Conservation (phyloP, 2,113 vertebrate species). For the Tinamus guttatus region DNA sequence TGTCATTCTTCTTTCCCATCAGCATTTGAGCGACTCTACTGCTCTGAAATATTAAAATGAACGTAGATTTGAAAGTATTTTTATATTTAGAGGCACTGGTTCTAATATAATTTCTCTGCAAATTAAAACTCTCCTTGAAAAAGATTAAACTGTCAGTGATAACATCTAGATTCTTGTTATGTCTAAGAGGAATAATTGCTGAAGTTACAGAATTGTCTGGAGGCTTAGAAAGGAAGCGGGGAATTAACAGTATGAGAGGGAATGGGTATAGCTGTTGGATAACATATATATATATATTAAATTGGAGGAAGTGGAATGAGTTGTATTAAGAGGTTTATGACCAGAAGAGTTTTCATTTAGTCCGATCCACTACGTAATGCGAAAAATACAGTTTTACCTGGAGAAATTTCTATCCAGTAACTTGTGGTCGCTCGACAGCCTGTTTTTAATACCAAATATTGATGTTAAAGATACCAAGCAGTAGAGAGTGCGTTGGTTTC, state of each 20-base stretch:
- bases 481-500: background rate
- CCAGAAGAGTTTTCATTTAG: constrained; percentile 24
- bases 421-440: background rate
- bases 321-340: constrained; percentile 51
- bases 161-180: constrained; percentile 66
- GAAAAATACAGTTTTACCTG: background rate
- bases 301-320: background rate
- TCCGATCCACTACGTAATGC: background rate
- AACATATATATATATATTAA: background rate
- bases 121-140: constrained; percentile 68
- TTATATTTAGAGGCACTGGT: constrained; percentile 54
- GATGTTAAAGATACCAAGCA: constrained; percentile 14
- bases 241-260: constrained; percentile 41
- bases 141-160: constrained; percentile 70
- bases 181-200: constrained; percentile 64
- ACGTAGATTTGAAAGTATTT: constrained; percentile 50
- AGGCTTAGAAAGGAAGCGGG: constrained; percentile 56
- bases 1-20: constrained; percentile 27
- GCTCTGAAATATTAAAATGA: constrained; percentile 44
- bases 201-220: constrained; percentile 70
- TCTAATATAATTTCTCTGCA: constrained; percentile 57
- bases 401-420: background rate
- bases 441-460: constrained; percentile 47
- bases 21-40: constrained; percentile 2
- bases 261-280: constrained; percentile 45